Evolutionary conservation across 2,888 invertebrate genomes (phyloP).

Genomic region (Hesperia comma): DNA sequence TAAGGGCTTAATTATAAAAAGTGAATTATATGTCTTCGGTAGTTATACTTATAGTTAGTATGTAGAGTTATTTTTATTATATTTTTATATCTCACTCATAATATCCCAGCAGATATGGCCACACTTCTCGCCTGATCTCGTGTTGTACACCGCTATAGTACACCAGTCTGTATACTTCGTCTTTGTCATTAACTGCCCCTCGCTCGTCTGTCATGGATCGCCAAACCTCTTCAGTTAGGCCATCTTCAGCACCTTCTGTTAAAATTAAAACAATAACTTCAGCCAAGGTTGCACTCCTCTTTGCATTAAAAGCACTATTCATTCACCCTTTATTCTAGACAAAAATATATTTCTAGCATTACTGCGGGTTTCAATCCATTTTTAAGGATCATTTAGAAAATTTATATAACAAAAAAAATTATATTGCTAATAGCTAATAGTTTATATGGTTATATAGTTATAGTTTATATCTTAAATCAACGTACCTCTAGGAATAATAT

Average conservation of each 20-base stretch:
- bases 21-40: no score
- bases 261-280: constrained; percentile 2
- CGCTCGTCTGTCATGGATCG: constrained; percentile 84
- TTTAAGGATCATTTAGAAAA: no score
- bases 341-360: no score
- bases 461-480: neutral
- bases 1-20: no score
- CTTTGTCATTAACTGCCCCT: constrained; percentile 85
- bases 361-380: no score
- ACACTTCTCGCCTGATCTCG: constrained; percentile 90
- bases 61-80: no score
- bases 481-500: constrained; percentile 86
- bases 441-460: no score
- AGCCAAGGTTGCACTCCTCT: neutral
- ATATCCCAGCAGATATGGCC: constrained; percentile 95
- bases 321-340: no score
- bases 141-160: constrained; percentile 95
- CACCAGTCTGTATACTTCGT: constrained; percentile 91
- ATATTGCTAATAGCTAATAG: no score
- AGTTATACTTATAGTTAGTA: no score
- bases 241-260: constrained; percentile 85
- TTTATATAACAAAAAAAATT: no score
- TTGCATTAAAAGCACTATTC: no score
- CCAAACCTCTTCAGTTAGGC: constrained; percentile 92
- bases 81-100: constrained; percentile 80